These are phyloP conservation scores for Euthynnus affinis DNA, from an alignment of 2,797 vertebrate species.

Conservation along the genomic window DNA sequence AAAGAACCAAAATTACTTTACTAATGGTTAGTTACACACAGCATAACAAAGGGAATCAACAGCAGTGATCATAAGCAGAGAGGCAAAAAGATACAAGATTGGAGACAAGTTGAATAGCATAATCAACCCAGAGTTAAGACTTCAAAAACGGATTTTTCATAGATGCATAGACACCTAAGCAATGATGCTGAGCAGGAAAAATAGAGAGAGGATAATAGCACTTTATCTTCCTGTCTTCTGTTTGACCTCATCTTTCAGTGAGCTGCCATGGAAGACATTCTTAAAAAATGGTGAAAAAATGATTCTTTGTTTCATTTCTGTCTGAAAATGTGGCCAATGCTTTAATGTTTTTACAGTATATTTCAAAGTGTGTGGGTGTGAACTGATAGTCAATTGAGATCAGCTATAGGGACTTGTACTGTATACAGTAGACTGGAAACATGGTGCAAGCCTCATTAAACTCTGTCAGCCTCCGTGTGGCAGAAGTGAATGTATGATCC, in stretches of 20 bases:
- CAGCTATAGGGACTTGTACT: constrained; percentile 14
- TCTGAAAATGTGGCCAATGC: background rate
- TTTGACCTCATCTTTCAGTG: constrained; percentile 13
- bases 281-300: constrained; percentile 17
- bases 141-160: constrained; percentile 31
- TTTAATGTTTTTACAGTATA: background rate
- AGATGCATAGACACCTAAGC: constrained; percentile 8
- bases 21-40: constrained; percentile 40
- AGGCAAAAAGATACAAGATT: constrained; percentile 7
- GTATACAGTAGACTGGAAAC: constrained; percentile 22
- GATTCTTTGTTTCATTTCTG: constrained; percentile 8
- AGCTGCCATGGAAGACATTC: background rate
- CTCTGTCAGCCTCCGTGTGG: constrained; percentile 9
- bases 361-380: background rate
- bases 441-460: constrained; percentile 34
- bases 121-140: constrained; percentile 27
- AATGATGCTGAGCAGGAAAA: constrained; percentile 8
- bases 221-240: constrained; percentile 26
- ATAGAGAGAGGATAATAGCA: background rate
- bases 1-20: constrained; percentile 33
- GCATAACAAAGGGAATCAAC: constrained; percentile 47
- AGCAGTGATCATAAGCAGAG: constrained; percentile 7
- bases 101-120: constrained; percentile 23
- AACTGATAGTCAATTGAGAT: background rate
- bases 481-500: constrained; percentile 36